Evolutionary conservation across 2,797 vertebrate genomes (phyloP), one percentile per base, ranked within the genome.

Genomic region (Gymnodraco acuticeps): DNA sequence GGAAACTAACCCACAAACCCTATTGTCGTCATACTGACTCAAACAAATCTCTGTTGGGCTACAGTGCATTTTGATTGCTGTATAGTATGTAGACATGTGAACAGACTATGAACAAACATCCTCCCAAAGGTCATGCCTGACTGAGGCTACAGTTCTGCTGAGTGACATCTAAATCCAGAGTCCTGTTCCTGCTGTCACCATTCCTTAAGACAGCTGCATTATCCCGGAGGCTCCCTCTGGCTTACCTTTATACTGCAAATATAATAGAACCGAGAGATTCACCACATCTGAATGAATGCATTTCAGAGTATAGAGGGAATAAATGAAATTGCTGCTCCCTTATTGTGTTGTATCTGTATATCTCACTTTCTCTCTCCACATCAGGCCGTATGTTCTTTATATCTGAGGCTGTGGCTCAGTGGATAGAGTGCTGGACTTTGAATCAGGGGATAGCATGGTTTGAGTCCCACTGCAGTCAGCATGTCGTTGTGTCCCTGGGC

Each of bases 161-260:
- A 89, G 64, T 6, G 56, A 73, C 80, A 68, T 69, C 77, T 78
- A 74, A 84, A 83, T 75, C 65, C 17, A 45, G 45, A 60, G 45
- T 56, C 15, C 19, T 31, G 38, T 11, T 55, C 42, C 10, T 64
- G 31, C 23, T 59, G 62, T 73, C 64, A 64, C 72, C 20, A 3
- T 70, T 64, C 64, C 54, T 79, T 71, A 56, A 81, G 59, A 81
- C 47, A 59, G 45, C 42, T 27, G 33, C 73, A 67, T 82, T 83
- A 77, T 73, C 65, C 56, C 69, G 1, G 42, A 48, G 20, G 43
- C 63, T 75, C 58, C 70, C 67, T 9, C 7, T 46, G 56, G 69
- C 19, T 48, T 48, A 53, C n/a, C 42, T 77, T 31, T 78, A 68
- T 33, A 61, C 59, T 47, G 47, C 65, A 64, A 74, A 78, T 46